A percentile compares a stretch with the other conserved stretches of the same genome.
phyloP scores from a whole-genome alignment of 1,140 invertebrate genomes.

The Camponotus floridanus region DNA sequence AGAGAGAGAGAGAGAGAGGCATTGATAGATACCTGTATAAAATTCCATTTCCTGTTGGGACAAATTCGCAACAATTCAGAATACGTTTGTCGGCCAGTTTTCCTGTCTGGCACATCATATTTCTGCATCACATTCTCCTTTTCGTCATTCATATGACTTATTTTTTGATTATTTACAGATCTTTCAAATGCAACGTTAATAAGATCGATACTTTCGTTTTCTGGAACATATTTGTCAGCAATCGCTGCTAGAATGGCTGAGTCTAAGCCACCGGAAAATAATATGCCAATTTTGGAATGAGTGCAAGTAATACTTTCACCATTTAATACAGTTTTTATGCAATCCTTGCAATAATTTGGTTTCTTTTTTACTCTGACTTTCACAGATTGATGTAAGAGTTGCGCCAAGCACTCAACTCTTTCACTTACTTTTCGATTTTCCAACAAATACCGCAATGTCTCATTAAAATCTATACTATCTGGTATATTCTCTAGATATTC shows the following conservation, averaged over 20 bases:
- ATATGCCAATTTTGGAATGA: conserved; percentile 93
- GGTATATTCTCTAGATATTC: conserved; percentile 83
- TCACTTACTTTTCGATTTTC: conserved; percentile 81
- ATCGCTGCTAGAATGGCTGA: conserved; percentile 95
- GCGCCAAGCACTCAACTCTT: conserved; percentile 86
- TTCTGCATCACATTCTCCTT: conserved; percentile 53
- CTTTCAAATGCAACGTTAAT: conserved; percentile 98
- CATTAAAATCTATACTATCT: conserved; percentile 83
- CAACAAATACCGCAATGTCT: conserved; percentile 85
- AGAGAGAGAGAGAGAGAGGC: conserved; percentile 1
- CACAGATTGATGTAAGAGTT: conserved; percentile 89
- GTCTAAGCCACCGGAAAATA: conserved; percentile 98
- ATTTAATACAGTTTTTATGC: conserved; percentile 82
- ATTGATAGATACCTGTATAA: conserved; percentile 87
- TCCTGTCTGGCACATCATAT: conserved; percentile 93
- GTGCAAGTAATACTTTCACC: conserved; percentile 81
- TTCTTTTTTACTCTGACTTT: conserved; percentile 88
- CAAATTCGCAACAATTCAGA: conserved; percentile 90
- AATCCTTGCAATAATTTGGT: conserved; percentile 89
- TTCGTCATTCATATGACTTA: conserved; percentile 24
- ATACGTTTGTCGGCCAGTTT: conserved; percentile 91
- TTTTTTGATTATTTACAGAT: conserved; percentile 66
- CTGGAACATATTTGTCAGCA: conserved; percentile 90
- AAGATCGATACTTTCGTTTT: conserved; percentile 94
- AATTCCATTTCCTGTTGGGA: conserved; percentile 91